phyloP scores from a whole-genome alignment of 2,797 vertebrate genomes.

The Anguilla pacifica region DNA sequence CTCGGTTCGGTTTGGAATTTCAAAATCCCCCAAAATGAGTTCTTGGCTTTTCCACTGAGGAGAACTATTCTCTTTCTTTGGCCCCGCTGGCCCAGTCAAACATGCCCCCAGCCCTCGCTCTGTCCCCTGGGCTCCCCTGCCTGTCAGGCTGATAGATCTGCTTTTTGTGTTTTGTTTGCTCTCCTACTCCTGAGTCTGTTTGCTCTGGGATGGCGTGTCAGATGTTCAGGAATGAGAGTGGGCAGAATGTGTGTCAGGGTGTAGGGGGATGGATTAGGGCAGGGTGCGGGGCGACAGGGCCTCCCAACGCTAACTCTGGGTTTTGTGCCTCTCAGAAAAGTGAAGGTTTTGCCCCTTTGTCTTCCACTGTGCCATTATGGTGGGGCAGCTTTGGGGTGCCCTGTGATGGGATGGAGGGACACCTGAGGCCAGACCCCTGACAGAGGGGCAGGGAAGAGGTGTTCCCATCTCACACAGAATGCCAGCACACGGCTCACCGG shows the following conservation, averaged over 20 bases:
- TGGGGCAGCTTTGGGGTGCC: not conserved
- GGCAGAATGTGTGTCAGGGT: not conserved
- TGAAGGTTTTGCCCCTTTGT: not conserved
- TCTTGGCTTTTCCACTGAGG: not conserved
- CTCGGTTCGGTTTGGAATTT: not conserved
- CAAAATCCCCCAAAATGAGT: not conserved
- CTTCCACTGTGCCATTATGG: conserved; percentile 1
- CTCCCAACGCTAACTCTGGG: not conserved
- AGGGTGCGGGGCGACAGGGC: not conserved
- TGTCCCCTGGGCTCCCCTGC: not conserved
- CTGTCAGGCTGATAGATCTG: conserved; percentile 1
- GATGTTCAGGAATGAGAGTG: conserved; percentile 14
- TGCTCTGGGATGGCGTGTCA: conserved; percentile 4
- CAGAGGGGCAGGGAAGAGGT: not conserved
- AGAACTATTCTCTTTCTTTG: not conserved
- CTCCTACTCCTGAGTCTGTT: conserved; percentile 14
- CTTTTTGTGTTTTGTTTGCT: conserved; percentile 16
- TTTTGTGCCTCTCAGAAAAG: not conserved
- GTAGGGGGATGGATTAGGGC: not conserved
- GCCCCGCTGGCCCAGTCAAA: not conserved
- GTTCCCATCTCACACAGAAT: not conserved
- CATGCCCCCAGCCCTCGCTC: not conserved
- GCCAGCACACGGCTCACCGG: not conserved
- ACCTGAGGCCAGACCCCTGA: not conserved
- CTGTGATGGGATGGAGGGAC: not conserved